A percentile compares a stretch with the other conserved stretches of the same genome.
phyloP scores from a whole-genome alignment of 2,888 invertebrate genomes.

The Hirtodrosophila trivittata region DNA sequence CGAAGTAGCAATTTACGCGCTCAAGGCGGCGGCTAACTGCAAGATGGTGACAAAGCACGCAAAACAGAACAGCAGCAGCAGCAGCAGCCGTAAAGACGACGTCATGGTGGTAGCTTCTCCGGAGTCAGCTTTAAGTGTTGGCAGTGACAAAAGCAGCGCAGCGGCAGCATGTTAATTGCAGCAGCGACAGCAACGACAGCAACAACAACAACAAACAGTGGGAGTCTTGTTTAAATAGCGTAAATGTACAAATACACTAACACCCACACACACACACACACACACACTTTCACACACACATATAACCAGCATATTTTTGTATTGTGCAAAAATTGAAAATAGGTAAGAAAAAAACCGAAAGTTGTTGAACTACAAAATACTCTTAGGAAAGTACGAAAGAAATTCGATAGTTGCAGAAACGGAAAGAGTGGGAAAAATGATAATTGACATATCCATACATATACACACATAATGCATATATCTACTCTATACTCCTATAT shows the following conservation, averaged over 20 bases:
- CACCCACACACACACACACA: slow-evolving; percentile 5
- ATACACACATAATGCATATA: no score
- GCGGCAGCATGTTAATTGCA: slow-evolving; percentile 20
- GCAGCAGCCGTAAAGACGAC: slow-evolving; percentile 27
- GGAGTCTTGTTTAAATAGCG: slow-evolving; percentile 70
- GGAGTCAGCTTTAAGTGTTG: slow-evolving; percentile 57
- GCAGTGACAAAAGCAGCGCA: slow-evolving; percentile 18
- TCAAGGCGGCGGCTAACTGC: slow-evolving; percentile 58
- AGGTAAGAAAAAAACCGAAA: slow-evolving; percentile 21
- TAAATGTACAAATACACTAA: slow-evolving; percentile 40
- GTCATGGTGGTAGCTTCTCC: slow-evolving; percentile 20
- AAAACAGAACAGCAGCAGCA: slow-evolving; percentile 32
- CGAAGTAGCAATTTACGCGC: slow-evolving; percentile 77
- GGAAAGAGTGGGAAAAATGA: no score
- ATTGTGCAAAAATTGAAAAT: slow-evolving; percentile 61
- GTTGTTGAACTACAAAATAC: slow-evolving; percentile 9
- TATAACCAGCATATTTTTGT: slow-evolving; percentile 29
- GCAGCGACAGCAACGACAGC: slow-evolving; percentile 46
- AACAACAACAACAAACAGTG: slow-evolving; percentile 62
- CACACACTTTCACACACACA: slow-evolving; percentile 8
- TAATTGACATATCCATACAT: no score
- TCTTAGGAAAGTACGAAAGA: no score
- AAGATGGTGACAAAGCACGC: slow-evolving; percentile 72
- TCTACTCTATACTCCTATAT: no score
- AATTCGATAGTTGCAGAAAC: no score